A percentile compares a stretch with the other conserved stretches of the same genome.
These are phyloP conservation scores for Toxonevra muliebris DNA, from an alignment of 2,888 invertebrate genomes.

Conservation along the genomic window DNA sequence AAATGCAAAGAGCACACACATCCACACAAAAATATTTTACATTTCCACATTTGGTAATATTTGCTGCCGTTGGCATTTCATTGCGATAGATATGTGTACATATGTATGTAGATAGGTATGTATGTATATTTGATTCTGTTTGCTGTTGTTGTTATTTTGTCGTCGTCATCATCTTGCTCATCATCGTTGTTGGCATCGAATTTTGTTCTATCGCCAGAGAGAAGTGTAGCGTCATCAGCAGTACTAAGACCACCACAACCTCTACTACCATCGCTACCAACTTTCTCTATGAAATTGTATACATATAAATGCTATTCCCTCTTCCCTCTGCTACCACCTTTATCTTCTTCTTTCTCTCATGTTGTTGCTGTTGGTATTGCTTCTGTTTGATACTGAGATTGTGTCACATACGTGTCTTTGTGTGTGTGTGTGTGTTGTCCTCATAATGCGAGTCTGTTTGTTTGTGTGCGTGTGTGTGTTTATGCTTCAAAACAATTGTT, in stretches of 20 bases:
- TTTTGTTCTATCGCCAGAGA: too few species aligned
- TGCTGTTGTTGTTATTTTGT: too few species aligned
- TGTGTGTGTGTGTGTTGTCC: conserved; percentile 4
- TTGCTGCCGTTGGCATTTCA: conserved; percentile 15
- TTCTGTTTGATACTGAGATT: conserved; percentile 14
- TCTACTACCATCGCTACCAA: too few species aligned
- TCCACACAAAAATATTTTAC: background rate
- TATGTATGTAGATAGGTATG: background rate
- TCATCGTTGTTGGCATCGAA: too few species aligned
- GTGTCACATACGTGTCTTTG: background rate
- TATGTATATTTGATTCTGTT: background rate
- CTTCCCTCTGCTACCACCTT: background rate
- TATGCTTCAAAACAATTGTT: conserved; percentile 33
- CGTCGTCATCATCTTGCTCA: background rate
- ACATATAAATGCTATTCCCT: background rate
- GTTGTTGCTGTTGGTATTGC: background rate
- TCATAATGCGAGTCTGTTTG: conserved; percentile 1
- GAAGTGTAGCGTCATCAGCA: too few species aligned
- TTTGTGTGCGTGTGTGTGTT: conserved; percentile 12
- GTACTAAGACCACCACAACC: too few species aligned
- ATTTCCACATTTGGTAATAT: conserved; percentile 12
- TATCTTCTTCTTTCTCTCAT: too few species aligned
- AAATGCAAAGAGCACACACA: conserved; percentile 39
- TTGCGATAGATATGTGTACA: background rate
- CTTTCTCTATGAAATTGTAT: background rate